Conservation (phyloP, 2,113 vertebrate genomes). For the Taurulus bubalis region DNA sequence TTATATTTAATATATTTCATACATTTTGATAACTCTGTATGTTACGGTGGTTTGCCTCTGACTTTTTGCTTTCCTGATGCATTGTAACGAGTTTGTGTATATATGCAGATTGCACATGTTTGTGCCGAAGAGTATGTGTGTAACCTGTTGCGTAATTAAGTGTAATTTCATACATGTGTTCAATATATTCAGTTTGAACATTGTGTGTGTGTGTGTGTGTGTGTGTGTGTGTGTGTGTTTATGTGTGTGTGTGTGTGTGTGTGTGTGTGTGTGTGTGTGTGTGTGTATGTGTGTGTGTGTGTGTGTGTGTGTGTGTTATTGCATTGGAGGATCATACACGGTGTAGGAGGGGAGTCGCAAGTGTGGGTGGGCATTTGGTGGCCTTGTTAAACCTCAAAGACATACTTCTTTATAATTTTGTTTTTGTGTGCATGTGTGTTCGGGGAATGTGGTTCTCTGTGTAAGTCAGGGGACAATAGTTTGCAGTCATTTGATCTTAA, state of each 20-base stretch:
- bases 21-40: neutral
- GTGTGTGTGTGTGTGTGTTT: neutral
- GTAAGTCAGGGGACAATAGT: slow-evolving; percentile 27
- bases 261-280: neutral
- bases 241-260: neutral
- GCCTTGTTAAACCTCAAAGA: slow-evolving; percentile 43
- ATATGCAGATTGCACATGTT: neutral
- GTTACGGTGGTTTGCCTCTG: neutral
- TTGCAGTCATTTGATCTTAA: slow-evolving; percentile 46
- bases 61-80: neutral
- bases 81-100: neutral
- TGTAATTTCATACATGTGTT: neutral
- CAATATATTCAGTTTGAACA: neutral
- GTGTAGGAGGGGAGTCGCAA: neutral
- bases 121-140: neutral
- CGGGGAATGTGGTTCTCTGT: slow-evolving; percentile 20
- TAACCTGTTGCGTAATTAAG: slow-evolving; percentile 27
- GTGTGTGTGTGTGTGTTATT: neutral
- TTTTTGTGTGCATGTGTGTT: slow-evolving; percentile 28
- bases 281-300: neutral
- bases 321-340: neutral
- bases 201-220: neutral
- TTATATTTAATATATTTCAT: neutral
- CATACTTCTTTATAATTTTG: slow-evolving; percentile 9
- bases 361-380: slow-evolving; percentile 24